These are phyloP conservation scores for Ophioderma brevispina DNA, from an alignment of 35 echinoderm and acorn worm species.

Conservation along the genomic window DNA sequence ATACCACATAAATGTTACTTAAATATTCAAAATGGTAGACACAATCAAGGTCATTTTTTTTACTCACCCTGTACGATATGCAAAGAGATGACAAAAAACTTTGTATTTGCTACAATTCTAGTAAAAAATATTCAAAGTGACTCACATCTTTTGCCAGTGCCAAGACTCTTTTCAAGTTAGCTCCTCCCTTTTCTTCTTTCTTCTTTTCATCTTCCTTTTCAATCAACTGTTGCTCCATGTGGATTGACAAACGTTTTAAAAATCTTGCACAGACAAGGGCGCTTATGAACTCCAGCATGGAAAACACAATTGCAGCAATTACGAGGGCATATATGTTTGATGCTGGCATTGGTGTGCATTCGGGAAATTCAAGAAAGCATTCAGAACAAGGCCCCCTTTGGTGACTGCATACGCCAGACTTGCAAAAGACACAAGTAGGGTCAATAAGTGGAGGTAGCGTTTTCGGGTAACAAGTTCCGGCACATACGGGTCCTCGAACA, in stretches of 20 bases:
- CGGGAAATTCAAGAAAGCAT: slow-evolving; percentile 50
- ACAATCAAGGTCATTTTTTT: too few species aligned
- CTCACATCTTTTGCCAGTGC: slow-evolving; percentile 72
- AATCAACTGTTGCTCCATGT: slow-evolving; percentile 49
- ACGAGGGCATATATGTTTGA: slow-evolving; percentile 74
- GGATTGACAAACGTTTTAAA: slow-evolving; percentile 59
- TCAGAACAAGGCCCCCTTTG: slow-evolving; percentile 84
- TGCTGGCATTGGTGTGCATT: slow-evolving; percentile 84
- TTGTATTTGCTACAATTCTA: too few species aligned
- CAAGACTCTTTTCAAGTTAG: slow-evolving; percentile 46
- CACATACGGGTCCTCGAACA: slow-evolving; percentile 70
- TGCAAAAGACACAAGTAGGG: slow-evolving; percentile 43
- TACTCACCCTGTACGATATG: too few species aligned
- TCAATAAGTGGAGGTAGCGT: slow-evolving; percentile 39
- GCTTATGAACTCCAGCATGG: slow-evolving; percentile 56
- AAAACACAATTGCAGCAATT: slow-evolving; percentile 76
- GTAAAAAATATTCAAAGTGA: too few species aligned
- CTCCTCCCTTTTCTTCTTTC: slow-evolving; percentile 21
- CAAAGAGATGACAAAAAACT: too few species aligned
- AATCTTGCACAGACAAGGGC: slow-evolving; percentile 52
- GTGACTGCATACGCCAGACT: slow-evolving; percentile 65
- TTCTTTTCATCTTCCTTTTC: slow-evolving; percentile 57
- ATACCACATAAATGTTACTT: too few species aligned
- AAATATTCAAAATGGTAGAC: too few species aligned
- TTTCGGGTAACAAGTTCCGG: slow-evolving; percentile 48